Evolutionary conservation across 2,888 invertebrate species (phyloP), one percentile per base, ranked within the genome.

Genomic region (Tanytarsus gracilentus): DNA sequence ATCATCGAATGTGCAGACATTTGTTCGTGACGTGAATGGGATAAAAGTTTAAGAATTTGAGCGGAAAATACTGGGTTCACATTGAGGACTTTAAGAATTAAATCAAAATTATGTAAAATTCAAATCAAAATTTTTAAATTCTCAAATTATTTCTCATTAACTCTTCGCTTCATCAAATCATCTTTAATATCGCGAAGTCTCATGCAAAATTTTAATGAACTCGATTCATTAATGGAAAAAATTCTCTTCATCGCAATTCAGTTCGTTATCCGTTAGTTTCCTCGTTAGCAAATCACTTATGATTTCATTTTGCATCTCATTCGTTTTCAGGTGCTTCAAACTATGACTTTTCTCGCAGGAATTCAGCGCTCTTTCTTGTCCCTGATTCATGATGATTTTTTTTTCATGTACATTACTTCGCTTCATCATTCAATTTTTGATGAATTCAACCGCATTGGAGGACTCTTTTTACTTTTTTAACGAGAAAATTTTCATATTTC

Each of bases 211-310:
- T 55, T 55, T 55, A 55, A 55, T 55, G 55, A 55, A 55, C 40
- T 40, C 55, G 55, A 55, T 55, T 55, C 55, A 55, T 55, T 55
- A 55, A 55, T 23, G 18, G 18, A 44, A 18, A 7, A 18, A 36
- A 18, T 23, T 26, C 27, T 40, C 25, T 36, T 23, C 25, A 16
- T 36, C 21, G 6, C 29, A 29, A 21, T 23, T 16, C 18, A 40
- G 26, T 40, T n/a, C 40, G 33, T 30, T 14, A 9, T 25, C 33
- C 55, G 55, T 55, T 55, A 55, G 55, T 55, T 55, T 55, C 27
- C 55, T 55, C 55, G 55, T 55, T 55, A 55, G 55, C 26, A 55
- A 55, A 55, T 55, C 55, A 55, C 39, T 55, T 40, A 55, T 55
- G 40, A 39, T 18, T 53, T 18, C 27, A n/a, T 29, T 29, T 29